phyloP scores from a whole-genome alignment of 2,797 vertebrate genomes.

The Rhodeus uyekii region DNA sequence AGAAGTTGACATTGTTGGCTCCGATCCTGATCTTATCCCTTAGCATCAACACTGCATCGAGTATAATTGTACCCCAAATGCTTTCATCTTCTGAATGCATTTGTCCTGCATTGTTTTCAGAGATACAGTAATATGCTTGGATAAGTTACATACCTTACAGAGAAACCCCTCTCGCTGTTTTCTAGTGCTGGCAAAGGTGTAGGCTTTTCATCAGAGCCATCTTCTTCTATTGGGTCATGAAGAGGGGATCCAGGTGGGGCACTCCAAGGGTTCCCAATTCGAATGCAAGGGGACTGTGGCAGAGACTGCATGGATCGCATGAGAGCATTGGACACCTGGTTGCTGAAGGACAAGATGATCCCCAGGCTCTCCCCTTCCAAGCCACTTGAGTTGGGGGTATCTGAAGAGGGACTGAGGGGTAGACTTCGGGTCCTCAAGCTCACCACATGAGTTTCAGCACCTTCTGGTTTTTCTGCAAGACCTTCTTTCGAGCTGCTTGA shows the following conservation, averaged over 20 bases:
- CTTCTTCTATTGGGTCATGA: constrained; percentile 56
- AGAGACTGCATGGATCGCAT: constrained; percentile 85
- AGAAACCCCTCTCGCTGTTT: constrained; percentile 80
- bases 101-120: neutral
- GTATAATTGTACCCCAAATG: constrained; percentile 19
- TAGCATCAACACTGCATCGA: neutral
- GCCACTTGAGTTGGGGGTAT: constrained; percentile 55
- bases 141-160: constrained; percentile 82
- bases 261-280: constrained; percentile 61
- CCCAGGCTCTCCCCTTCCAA: constrained; percentile 73
- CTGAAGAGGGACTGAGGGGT: constrained; percentile 73
- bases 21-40: constrained; percentile 10
- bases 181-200: constrained; percentile 50
- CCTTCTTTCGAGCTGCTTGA: constrained; percentile 57
- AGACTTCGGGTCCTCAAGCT: constrained; percentile 79
- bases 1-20: constrained; percentile 13
- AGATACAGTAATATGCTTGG: neutral
- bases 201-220: constrained; percentile 44
- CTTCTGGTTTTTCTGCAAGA: constrained; percentile 31
- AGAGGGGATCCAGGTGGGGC: constrained; percentile 53
- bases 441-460: constrained; percentile 38
- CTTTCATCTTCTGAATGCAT: constrained; percentile 2
- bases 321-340: constrained; percentile 87
- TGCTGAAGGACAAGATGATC: constrained; percentile 88
- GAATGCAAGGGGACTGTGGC: constrained; percentile 63